Percentiles rank a stretch among this genome's conserved stretches.
These are phyloP conservation scores for Rhodinocichla rosea DNA, from an alignment of 2,113 vertebrate genomes.

Conservation along the genomic window DNA sequence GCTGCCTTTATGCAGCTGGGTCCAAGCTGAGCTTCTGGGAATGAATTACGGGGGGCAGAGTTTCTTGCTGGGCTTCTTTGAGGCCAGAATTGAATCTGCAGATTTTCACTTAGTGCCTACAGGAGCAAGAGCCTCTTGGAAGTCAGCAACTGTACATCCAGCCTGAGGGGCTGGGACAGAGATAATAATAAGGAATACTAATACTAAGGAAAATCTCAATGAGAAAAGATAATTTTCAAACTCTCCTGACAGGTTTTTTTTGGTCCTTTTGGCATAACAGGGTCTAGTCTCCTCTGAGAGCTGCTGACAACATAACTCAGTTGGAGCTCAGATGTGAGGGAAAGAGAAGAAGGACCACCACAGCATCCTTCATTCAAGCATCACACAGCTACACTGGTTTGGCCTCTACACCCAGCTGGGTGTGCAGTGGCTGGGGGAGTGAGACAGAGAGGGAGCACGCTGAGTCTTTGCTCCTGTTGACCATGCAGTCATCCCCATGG, in stretches of 20 bases:
- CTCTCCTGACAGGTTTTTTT: not conserved
- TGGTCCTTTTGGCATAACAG: not conserved
- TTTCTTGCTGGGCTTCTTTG: not conserved
- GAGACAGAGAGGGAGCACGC: not conserved
- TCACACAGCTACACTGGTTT: not conserved
- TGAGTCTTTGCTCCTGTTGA: not conserved
- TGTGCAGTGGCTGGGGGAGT: not conserved
- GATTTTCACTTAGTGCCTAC: not conserved
- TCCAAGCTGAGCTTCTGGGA: not conserved
- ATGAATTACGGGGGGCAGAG: fast-evolving
- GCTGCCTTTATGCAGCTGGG: not conserved
- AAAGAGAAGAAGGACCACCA: not conserved
- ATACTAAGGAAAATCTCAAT: not conserved
- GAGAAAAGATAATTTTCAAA: not conserved
- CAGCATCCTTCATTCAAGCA: not conserved
- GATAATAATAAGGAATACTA: not conserved
- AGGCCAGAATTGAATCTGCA: not conserved
- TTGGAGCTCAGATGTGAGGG: not conserved
- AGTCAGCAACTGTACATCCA: not conserved
- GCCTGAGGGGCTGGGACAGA: fast-evolving
- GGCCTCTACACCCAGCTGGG: not conserved
- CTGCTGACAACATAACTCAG: not conserved
- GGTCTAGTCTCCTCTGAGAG: not conserved
- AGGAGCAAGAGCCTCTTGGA: not conserved
- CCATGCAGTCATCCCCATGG: not conserved